A percentile compares a stretch with the other conserved stretches of the same genome.
Conservation (phyloP, 2,797 vertebrate species). For the Enteromius argenteus region DNA sequence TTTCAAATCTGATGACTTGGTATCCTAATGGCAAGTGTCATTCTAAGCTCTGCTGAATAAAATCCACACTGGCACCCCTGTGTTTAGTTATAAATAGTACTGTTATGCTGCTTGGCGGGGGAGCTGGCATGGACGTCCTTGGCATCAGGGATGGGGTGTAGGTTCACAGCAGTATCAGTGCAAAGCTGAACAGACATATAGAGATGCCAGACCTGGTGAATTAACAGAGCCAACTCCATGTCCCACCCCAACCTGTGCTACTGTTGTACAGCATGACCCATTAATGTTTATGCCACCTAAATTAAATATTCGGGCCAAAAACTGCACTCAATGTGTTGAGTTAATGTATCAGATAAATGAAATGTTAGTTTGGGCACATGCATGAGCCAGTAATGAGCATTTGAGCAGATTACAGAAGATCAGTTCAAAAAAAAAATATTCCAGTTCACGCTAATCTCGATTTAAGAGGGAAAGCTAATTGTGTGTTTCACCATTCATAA, state of each 20-base stretch:
- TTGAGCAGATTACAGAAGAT: neutral
- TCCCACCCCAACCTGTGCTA: neutral
- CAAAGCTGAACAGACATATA: conserved; percentile 45
- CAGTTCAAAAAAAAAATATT: neutral
- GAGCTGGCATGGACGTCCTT: conserved; percentile 44
- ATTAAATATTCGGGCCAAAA: neutral
- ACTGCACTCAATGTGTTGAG: neutral
- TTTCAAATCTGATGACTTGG: neutral
- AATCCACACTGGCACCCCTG: conserved; percentile 33
- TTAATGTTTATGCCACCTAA: neutral
- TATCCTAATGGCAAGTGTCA: neutral
- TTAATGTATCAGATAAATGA: neutral
- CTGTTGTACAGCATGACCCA: neutral
- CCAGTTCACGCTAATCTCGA: neutral
- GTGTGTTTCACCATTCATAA: neutral
- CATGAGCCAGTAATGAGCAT: neutral
- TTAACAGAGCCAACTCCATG: conserved; percentile 34
- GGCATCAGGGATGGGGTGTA: conserved; percentile 34
- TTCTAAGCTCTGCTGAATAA: conserved; percentile 6
- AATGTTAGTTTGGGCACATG: neutral
- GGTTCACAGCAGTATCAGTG: conserved; percentile 32
- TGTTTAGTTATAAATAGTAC: conserved; percentile 47
- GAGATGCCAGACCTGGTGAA: conserved; percentile 50
- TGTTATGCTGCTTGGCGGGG: conserved; percentile 27
- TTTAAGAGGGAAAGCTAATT: neutral